Percentiles rank a stretch among this genome's conserved stretches.
These are phyloP conservation scores for Aradophagus sp. DNA, from an alignment of 1,140 invertebrate genomes.

Conservation along the genomic window DNA sequence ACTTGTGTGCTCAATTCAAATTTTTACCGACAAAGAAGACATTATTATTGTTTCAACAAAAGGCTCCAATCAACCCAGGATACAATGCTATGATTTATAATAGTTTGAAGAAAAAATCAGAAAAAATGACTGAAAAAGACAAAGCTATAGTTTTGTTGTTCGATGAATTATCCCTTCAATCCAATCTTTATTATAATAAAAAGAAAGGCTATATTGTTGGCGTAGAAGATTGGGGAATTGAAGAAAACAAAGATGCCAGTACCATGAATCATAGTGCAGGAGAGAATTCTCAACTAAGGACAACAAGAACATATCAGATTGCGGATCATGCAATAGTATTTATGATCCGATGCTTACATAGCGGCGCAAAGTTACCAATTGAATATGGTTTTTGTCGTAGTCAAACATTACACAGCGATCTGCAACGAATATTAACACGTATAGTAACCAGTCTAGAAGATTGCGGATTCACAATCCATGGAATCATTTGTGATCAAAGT, in stretches of 20 bases:
- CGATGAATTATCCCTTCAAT: slow-evolving; percentile 12
- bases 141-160: slow-evolving; percentile 10
- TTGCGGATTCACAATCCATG: slow-evolving; percentile 3
- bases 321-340: slow-evolving; percentile 15
- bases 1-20: background rate
- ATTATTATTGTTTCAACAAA: slow-evolving; percentile 2
- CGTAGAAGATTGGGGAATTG: slow-evolving; percentile 16
- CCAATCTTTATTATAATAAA: slow-evolving; percentile 12
- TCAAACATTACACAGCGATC: background rate
- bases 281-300: too few species aligned
- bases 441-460: background rate
- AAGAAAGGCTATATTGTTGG: slow-evolving; percentile 14
- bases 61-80: slow-evolving; percentile 5
- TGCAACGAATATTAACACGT: background rate
- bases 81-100: slow-evolving; percentile 12
- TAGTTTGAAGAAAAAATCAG: slow-evolving; percentile 3
- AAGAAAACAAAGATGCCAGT: background rate
- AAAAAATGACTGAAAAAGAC: background rate
- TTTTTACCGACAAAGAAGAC: slow-evolving; percentile 8
- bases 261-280: too few species aligned
- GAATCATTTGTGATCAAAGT: slow-evolving; percentile 17
- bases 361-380: slow-evolving; percentile 3
- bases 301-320: background rate
- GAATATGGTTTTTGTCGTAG: slow-evolving; percentile 4
- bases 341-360: slow-evolving; percentile 12